Conservation (phyloP, 2,888 invertebrate species). For the Sturmia bella region DNA sequence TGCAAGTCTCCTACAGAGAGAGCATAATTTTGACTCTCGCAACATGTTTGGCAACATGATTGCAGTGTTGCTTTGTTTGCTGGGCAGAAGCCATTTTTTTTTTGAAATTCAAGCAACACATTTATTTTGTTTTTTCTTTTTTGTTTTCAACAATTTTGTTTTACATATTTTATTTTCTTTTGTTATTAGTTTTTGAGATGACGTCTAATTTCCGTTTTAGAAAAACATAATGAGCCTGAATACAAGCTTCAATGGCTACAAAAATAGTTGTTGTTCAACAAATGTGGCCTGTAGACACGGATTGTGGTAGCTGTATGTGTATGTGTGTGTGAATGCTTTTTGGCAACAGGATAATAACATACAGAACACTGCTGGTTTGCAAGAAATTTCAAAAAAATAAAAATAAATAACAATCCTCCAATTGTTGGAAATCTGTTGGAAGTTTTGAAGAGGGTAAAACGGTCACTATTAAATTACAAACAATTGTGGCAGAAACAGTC, state of each 20-base stretch:
- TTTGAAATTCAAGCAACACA: too few species aligned
- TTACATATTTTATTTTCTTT: not conserved
- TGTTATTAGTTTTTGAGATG: constrained; percentile 44
- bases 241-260: constrained; percentile 46
- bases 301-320: not conserved
- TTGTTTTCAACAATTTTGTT: not conserved
- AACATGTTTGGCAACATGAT: too few species aligned
- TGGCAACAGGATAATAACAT: constrained; percentile 15
- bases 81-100: too few species aligned
- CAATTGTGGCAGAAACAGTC: constrained; percentile 33
- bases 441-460: not conserved
- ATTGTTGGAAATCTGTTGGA: constrained; percentile 2
- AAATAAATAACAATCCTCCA: not conserved
- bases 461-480: constrained; percentile 7
- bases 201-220: constrained; percentile 62
- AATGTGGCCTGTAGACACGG: not conserved
- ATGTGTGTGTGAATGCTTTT: constrained; percentile 10
- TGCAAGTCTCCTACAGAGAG: too few species aligned
- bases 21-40: too few species aligned
- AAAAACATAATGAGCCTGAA: constrained; percentile 57
- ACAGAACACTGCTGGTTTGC: constrained; percentile 13
- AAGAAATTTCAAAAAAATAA: constrained; percentile 11
- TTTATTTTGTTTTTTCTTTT: constrained; percentile 17
- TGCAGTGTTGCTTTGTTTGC: too few species aligned
- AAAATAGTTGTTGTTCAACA: constrained; percentile 44